These are phyloP conservation scores for Clarias magur DNA, from an alignment of 2,113 vertebrate species.

Conservation along the genomic window DNA sequence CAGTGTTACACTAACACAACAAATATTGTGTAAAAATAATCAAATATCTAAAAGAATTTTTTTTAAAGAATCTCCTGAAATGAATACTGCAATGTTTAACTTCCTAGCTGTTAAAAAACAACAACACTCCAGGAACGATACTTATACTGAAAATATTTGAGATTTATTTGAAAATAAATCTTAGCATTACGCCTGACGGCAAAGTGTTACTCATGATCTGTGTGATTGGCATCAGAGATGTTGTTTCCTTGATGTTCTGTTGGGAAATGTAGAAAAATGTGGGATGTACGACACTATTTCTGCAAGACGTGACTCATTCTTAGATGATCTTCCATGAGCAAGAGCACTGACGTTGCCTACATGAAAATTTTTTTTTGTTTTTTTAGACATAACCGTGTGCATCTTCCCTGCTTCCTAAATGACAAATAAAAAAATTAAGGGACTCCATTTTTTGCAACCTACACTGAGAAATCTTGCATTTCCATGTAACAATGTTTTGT, in stretches of 20 bases:
- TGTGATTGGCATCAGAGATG: not conserved
- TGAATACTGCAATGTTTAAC: not conserved
- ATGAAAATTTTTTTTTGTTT: not conserved
- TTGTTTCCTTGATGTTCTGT: not conserved
- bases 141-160: not conserved
- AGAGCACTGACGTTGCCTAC: not conserved
- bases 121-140: not conserved
- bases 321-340: slow-evolving; percentile 9
- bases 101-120: not conserved
- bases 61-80: not conserved
- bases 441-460: not conserved
- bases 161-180: not conserved
- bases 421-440: not conserved
- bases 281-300: slow-evolving; percentile 4
- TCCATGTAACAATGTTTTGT: not conserved
- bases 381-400: not conserved
- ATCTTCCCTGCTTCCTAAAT: not conserved
- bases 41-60: not conserved
- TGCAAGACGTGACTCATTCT: slow-evolving; percentile 16
- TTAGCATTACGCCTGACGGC: not conserved
- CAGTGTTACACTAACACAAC: not conserved
- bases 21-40: not conserved
- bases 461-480: not conserved
- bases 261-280: not conserved
- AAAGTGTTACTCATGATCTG: not conserved